phyloP scores from a whole-genome alignment of 2,797 vertebrate genomes.

The Notolepis coatsorum region DNA sequence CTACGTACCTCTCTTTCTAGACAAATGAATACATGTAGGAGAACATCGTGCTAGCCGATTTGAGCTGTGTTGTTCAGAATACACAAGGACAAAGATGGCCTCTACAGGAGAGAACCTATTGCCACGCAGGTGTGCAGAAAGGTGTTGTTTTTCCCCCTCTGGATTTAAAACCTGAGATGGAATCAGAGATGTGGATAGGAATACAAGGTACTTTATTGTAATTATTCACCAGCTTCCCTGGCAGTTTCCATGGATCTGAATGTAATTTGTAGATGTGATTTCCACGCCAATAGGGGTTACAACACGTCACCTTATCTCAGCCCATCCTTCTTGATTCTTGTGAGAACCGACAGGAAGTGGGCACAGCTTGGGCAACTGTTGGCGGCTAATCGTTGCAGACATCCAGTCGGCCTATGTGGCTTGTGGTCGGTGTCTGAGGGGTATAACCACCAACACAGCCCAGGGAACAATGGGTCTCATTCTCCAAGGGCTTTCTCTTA shows the following conservation, averaged over 20 bases:
- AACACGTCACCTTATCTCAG: conserved; percentile 30
- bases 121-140: too few relatives aligned
- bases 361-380: conserved; percentile 55
- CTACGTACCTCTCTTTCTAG: too few relatives aligned
- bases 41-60: too few relatives aligned
- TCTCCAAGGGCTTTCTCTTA: too few relatives aligned
- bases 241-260: conserved; percentile 30
- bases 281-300: conserved; percentile 1
- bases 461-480: not conserved
- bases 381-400: conserved; percentile 66
- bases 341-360: conserved; percentile 74
- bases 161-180: too few relatives aligned
- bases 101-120: too few relatives aligned
- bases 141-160: too few relatives aligned
- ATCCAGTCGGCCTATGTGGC: conserved; percentile 15
- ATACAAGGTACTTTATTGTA: too few relatives aligned
- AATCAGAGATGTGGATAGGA: too few relatives aligned
- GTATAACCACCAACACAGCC: conserved; percentile 22
- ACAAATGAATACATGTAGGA: too few relatives aligned
- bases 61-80: too few relatives aligned
- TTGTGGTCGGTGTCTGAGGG: conserved; percentile 17
- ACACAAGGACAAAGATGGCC: too few relatives aligned
- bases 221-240: conserved; percentile 1
- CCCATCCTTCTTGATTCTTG: conserved; percentile 43
- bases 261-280: conserved; percentile 32